Evolutionary conservation across 2,797 vertebrate species (phyloP).

Genomic region (Notamacropus eugenii): DNA sequence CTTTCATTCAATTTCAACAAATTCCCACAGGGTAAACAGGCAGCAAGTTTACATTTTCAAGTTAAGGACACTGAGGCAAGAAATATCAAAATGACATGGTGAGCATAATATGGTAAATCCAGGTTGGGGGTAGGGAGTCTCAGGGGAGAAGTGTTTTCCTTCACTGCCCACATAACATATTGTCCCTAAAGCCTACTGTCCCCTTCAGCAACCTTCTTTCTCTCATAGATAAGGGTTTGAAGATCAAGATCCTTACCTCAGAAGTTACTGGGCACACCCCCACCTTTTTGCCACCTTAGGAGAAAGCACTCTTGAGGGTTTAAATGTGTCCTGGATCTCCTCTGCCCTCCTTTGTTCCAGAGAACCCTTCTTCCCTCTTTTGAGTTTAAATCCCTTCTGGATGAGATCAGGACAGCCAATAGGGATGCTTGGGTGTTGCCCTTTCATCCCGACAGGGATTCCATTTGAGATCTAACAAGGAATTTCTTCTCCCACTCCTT

Average conservation of each 20-base stretch:
- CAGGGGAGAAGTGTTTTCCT: rapidly evolving
- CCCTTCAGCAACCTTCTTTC: neutral
- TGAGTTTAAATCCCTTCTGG: constrained; percentile 84
- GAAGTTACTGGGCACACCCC: constrained; percentile 16
- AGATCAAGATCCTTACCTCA: constrained; percentile 71
- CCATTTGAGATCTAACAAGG: constrained; percentile 76
- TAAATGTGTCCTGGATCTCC: neutral
- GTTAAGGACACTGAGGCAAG: neutral
- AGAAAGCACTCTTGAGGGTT: neutral
- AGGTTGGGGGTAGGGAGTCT: neutral
- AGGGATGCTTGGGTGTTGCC: constrained; percentile 83
- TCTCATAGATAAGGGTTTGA: neutral
- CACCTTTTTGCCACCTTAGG: neutral
- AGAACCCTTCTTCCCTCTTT: constrained; percentile 45
- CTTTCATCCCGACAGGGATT: constrained; percentile 74
- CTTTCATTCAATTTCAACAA: neutral
- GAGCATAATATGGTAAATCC: neutral
- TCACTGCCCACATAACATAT: neutral
- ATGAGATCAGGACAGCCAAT: constrained; percentile 85
- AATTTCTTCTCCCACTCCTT: constrained; percentile 66
- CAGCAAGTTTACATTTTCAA: neutral
- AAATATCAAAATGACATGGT: neutral
- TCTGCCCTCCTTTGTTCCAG: constrained; percentile 13
- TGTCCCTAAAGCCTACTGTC: neutral
- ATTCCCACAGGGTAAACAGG: neutral